Conservation (phyloP, 1,140 invertebrate species). For the Archivesica marissinica region DNA sequence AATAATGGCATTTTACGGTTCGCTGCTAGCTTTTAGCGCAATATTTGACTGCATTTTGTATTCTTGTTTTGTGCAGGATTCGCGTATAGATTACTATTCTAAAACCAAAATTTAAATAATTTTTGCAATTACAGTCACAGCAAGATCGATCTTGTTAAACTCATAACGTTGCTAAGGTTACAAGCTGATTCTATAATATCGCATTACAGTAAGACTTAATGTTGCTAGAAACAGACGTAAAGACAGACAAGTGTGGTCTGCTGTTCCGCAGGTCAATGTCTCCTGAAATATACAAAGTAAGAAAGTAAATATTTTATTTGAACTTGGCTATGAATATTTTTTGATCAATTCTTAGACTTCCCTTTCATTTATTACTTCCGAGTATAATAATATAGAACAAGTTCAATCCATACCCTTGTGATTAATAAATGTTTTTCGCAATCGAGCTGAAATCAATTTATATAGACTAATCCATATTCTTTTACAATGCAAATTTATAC, state of each 20-base stretch:
- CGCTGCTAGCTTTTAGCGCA: background rate
- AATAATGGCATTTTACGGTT: background rate
- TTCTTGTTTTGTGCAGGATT: background rate
- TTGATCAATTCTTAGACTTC: background rate
- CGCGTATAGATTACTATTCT: background rate
- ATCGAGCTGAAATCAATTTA: too few species aligned
- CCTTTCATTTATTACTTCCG: too few species aligned
- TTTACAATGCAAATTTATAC: too few species aligned
- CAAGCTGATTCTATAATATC: background rate
- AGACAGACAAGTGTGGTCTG: background rate
- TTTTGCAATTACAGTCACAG: background rate
- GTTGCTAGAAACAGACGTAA: background rate
- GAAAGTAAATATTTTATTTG: background rate
- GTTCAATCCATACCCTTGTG: too few species aligned
- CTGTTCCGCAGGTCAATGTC: background rate
- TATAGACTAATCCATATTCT: too few species aligned
- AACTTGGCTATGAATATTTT: background rate
- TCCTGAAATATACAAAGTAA: conserved; percentile 15
- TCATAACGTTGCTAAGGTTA: background rate
- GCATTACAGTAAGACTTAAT: background rate
- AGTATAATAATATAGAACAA: too few species aligned
- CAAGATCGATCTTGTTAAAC: background rate
- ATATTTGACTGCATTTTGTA: background rate
- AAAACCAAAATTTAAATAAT: too few species aligned
- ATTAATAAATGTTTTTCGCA: too few species aligned